A percentile compares a stretch with the other conserved stretches of the same genome.
phyloP scores from a whole-genome alignment of 2,888 invertebrate genomes.

The Nemoura dubitans region DNA sequence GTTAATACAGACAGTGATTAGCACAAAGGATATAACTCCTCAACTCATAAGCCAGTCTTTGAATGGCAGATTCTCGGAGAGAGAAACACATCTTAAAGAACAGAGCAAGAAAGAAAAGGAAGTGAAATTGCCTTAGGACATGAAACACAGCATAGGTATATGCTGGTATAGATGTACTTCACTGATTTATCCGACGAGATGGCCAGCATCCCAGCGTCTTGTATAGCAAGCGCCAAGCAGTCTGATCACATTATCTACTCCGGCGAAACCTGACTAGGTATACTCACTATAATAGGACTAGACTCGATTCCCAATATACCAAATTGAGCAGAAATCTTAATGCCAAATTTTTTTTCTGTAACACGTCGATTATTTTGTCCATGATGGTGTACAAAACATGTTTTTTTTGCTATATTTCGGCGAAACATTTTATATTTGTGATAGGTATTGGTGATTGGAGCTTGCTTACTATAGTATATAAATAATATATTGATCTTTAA shows the following conservation, averaged over 20 bases:
- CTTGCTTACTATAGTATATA: background rate
- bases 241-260: background rate
- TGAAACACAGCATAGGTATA: background rate
- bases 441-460: background rate
- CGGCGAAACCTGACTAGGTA: conserved; percentile 16
- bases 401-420: background rate
- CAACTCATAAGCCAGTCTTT: background rate
- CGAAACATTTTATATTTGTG: background rate
- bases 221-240: conserved; percentile 1
- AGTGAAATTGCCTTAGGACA: conserved; percentile 1
- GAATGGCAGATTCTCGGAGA: background rate
- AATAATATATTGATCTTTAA: no score
- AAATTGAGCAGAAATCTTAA: background rate
- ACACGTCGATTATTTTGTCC: background rate
- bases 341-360: background rate
- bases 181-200: no score
- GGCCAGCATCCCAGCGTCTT: no score
- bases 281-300: background rate
- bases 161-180: background rate
- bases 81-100: background rate
- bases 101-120: conserved; percentile 20
- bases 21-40: conserved; percentile 4
- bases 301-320: background rate
- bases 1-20: background rate
- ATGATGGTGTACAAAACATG: background rate